Conservation (phyloP, 2,888 invertebrate species). For the Melinopterus prodromus region DNA sequence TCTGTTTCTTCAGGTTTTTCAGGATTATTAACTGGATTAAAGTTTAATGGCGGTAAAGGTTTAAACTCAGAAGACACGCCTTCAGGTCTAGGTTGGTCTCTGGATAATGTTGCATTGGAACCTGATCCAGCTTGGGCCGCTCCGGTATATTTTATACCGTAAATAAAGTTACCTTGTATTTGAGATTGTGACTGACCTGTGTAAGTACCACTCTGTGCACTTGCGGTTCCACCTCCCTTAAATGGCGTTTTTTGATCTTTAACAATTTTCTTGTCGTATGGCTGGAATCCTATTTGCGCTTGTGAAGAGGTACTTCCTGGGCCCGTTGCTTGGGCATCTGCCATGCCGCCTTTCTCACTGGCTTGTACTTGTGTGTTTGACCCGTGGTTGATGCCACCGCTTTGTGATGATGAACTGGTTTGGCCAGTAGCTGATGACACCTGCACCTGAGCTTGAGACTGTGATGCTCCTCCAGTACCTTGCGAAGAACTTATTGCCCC, state of each 20-base stretch:
- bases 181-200: conserved; percentile 85
- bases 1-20: conserved; percentile 10
- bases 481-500: conserved; percentile 81
- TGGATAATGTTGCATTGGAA: conserved; percentile 56
- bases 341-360: conserved; percentile 82
- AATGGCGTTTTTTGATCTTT: conserved; percentile 67
- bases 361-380: conserved; percentile 83
- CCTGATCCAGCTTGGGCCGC: conserved; percentile 86
- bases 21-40: neutral
- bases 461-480: conserved; percentile 74
- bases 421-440: conserved; percentile 79
- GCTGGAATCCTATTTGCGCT: conserved; percentile 87
- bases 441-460: conserved; percentile 81
- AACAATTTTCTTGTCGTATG: conserved; percentile 70
- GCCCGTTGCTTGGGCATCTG: conserved; percentile 86
- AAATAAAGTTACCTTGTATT: conserved; percentile 81
- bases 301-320: conserved; percentile 87
- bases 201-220: conserved; percentile 78
- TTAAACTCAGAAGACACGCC: neutral
- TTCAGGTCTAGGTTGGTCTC: conserved; percentile 46
- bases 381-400: conserved; percentile 78
- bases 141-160: conserved; percentile 64
- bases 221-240: conserved; percentile 79
- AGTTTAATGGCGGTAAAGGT: conserved; percentile 6
- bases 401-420: conserved; percentile 78